These are phyloP conservation scores for Hiodon tergisus DNA, from an alignment of 2,113 vertebrate species.

Conservation along the genomic window DNA sequence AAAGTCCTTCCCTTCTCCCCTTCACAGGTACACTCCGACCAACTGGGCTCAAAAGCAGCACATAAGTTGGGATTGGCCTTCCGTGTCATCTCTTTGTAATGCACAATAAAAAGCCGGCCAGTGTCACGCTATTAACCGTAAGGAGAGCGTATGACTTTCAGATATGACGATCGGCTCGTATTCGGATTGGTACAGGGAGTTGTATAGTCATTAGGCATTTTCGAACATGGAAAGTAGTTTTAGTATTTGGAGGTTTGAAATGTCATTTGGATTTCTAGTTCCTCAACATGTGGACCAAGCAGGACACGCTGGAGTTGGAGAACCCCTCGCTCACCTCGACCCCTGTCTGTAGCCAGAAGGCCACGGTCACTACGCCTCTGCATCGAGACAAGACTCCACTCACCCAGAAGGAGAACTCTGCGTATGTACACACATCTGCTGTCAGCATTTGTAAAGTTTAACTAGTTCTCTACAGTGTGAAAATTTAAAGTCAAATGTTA, in stretches of 20 bases:
- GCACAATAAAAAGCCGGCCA: too few relatives aligned
- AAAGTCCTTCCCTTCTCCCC: constrained; percentile 93
- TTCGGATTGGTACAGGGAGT: too few relatives aligned
- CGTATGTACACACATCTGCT: constrained; percentile 58
- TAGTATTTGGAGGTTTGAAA: constrained; percentile 1
- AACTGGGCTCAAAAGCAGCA: neutral
- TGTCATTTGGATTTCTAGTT: constrained; percentile 64
- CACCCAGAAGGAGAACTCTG: constrained; percentile 78
- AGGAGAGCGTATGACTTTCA: too few relatives aligned
- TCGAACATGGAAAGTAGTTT: too few relatives aligned
- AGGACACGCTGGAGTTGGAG: constrained; percentile 85
- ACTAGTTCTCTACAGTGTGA: neutral
- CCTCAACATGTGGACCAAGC: constrained; percentile 94
- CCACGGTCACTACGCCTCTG: constrained; percentile 83
- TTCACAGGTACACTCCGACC: constrained; percentile 73
- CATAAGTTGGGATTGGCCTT: neutral
- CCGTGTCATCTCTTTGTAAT: too few relatives aligned
- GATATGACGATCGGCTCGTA: too few relatives aligned
- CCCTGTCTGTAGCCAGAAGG: constrained; percentile 93
- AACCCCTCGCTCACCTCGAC: constrained; percentile 93
- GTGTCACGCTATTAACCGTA: too few relatives aligned
- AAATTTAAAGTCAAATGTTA: neutral
- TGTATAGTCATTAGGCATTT: too few relatives aligned
- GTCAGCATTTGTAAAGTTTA: neutral
- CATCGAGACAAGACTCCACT: constrained; percentile 93